Conservation (phyloP, 2,797 vertebrate genomes). For the Phrynocephalus forsythii region DNA sequence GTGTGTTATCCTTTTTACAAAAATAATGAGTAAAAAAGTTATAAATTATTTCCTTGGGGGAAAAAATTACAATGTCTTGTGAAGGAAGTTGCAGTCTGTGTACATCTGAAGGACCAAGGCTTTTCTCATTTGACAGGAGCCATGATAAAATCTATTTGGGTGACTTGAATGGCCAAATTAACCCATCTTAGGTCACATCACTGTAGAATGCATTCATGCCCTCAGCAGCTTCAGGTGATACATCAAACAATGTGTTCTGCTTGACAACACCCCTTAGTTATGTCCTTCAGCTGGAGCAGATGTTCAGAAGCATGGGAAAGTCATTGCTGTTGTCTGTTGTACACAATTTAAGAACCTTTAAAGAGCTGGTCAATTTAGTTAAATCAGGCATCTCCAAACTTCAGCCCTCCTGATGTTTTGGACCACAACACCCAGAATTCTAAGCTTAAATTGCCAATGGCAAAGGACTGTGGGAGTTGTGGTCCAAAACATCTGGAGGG, state of each 20-base stretch:
- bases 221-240: background rate
- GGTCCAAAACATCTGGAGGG: no score
- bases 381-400: no score
- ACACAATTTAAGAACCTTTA: background rate
- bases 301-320: background rate
- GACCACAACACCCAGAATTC: no score
- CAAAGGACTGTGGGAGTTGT: no score
- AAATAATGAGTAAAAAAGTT: no score
- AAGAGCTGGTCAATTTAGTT: background rate
- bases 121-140: background rate
- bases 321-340: background rate
- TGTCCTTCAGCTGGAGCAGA: background rate
- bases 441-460: no score
- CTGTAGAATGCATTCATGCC: background rate
- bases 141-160: background rate
- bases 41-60: no score
- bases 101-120: background rate
- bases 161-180: background rate
- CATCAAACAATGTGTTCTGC: background rate
- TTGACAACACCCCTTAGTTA: background rate
- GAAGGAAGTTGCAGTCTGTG: background rate
- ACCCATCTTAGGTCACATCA: no score
- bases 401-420: no score
- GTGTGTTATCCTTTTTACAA: no score
- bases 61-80: background rate